These are phyloP conservation scores for Sarotherodon lohbergeri DNA, from an alignment of 2,113 vertebrate species.

Conservation along the genomic window DNA sequence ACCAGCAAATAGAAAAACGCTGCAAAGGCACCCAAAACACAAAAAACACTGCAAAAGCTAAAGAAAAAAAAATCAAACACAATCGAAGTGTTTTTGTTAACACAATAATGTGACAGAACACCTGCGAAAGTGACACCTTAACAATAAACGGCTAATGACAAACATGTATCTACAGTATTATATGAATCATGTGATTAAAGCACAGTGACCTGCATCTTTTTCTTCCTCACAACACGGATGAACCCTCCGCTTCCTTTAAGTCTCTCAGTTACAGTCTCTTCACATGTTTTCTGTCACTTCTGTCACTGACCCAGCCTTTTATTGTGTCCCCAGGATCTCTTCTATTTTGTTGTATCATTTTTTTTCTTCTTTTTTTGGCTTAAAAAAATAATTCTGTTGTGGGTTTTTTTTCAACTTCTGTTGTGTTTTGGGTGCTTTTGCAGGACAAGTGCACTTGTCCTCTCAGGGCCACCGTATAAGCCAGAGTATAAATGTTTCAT, in stretches of 20 bases:
- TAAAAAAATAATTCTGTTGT: neutral
- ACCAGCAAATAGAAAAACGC: neutral
- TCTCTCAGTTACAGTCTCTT: neutral
- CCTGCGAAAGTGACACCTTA: neutral
- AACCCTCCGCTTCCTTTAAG: accelerated
- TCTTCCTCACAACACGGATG: neutral
- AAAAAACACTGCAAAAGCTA: neutral
- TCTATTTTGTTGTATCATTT: neutral
- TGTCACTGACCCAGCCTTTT: neutral
- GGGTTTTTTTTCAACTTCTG: too few species aligned
- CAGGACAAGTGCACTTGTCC: neutral
- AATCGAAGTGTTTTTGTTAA: neutral
- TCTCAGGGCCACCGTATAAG: neutral
- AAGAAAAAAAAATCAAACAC: neutral
- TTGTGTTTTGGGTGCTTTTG: neutral
- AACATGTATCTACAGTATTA: neutral
- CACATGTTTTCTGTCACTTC: neutral
- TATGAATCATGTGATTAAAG: neutral
- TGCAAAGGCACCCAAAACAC: neutral
- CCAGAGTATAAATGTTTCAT: neutral
- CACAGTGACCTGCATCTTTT: neutral
- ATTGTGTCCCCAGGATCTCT: neutral
- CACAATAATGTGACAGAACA: neutral
- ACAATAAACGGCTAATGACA: neutral
- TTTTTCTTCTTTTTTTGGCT: neutral